These are phyloP conservation scores for Urosaurus nigricauda DNA, from an alignment of 2,797 vertebrate genomes.

Conservation along the genomic window DNA sequence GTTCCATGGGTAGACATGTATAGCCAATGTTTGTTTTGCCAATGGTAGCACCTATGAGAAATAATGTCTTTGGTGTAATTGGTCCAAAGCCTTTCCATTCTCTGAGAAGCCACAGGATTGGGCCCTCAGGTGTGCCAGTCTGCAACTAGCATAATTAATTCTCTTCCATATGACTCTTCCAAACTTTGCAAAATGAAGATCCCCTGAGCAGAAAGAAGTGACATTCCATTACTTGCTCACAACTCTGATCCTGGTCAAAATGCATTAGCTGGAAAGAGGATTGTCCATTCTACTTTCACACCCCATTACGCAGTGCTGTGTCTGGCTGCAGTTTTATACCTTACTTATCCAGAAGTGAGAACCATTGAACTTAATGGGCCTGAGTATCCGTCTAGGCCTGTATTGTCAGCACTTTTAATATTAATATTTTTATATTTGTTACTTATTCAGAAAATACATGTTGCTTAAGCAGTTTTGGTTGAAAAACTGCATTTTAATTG, in stretches of 20 bases:
- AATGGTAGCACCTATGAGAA: not conserved
- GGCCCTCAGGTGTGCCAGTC: not conserved
- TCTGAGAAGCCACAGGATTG: not conserved
- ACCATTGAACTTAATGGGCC: not conserved
- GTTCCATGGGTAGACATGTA: not conserved
- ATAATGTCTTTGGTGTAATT: no score
- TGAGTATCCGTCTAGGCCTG: not conserved
- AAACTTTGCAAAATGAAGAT: not conserved
- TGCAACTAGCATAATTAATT: not conserved
- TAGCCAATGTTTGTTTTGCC: not conserved
- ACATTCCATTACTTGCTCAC: not conserved
- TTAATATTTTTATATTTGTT: constrained; percentile 26
- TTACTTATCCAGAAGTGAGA: not conserved
- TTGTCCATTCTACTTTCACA: not conserved
- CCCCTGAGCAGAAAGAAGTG: not conserved
- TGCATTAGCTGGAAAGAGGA: not conserved
- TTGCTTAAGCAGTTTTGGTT: constrained; percentile 50
- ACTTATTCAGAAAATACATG: constrained; percentile 33
- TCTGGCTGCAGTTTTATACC: not conserved
- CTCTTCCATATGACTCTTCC: not conserved
- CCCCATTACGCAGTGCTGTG: not conserved
- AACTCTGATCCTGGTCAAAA: not conserved
- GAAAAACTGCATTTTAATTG: constrained; percentile 38
- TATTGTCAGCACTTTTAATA: not conserved
- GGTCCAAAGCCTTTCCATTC: not conserved